Conservation (phyloP, 2,888 invertebrate species). For the Eupithecia vulgata region DNA sequence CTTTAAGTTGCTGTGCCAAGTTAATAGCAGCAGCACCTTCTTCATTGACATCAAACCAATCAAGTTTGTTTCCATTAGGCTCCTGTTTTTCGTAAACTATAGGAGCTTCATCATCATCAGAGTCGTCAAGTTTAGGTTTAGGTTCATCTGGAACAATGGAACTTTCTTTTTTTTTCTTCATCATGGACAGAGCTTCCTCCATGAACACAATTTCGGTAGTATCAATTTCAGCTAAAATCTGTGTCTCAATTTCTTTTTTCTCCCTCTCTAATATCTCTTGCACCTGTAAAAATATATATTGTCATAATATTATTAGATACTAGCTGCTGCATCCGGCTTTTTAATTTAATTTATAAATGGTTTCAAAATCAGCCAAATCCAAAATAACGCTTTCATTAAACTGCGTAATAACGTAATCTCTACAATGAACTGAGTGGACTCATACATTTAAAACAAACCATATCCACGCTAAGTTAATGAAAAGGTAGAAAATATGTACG, state of each 20-base stretch:
- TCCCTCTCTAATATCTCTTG: slow-evolving; percentile 90
- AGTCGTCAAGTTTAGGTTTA: slow-evolving; percentile 48
- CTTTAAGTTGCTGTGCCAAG: slow-evolving; percentile 58
- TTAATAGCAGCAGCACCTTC: slow-evolving; percentile 71
- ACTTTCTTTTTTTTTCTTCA: slow-evolving; percentile 81
- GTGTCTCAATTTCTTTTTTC: slow-evolving; percentile 85
- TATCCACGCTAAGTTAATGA: neutral
- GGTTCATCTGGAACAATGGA: slow-evolving; percentile 55
- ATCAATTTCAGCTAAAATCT: slow-evolving; percentile 87
- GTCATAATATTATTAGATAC: neutral
- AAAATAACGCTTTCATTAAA: too few species aligned
- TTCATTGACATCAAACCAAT: slow-evolving; percentile 75
- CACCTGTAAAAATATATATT: slow-evolving; percentile 73
- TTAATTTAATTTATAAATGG: too few species aligned
- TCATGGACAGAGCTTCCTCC: slow-evolving; percentile 90
- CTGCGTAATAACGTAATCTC: too few species aligned
- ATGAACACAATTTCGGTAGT: slow-evolving; percentile 94
- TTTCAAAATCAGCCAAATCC: too few species aligned
- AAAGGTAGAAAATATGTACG: neutral
- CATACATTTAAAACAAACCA: neutral
- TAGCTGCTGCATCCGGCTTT: too few species aligned
- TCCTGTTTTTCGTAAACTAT: slow-evolving; percentile 66
- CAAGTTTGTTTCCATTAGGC: slow-evolving; percentile 64
- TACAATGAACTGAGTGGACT: neutral
- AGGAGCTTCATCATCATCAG: slow-evolving; percentile 54